phyloP scores from a whole-genome alignment of 2,888 invertebrate species.

The Gandaritis pyraliata region DNA sequence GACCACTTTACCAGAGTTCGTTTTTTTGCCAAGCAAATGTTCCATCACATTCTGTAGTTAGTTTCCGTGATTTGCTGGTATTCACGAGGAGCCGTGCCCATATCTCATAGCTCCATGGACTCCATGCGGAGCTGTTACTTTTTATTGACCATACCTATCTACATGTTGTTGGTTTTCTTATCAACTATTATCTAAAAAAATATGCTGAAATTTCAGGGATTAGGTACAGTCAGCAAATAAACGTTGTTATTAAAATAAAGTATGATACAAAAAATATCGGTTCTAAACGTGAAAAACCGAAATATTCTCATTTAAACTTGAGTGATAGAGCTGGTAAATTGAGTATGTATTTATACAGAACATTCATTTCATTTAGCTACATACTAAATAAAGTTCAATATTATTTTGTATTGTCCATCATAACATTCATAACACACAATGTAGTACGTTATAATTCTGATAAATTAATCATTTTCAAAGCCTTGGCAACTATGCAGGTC shows the following conservation, averaged over 20 bases:
- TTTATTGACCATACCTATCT: slow-evolving; percentile 68
- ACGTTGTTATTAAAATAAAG: background rate
- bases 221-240: slow-evolving; percentile 54
- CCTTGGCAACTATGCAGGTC: background rate
- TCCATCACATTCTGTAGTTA: slow-evolving; percentile 18
- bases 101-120: slow-evolving; percentile 19
- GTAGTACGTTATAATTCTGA: too few species aligned
- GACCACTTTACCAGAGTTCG: slow-evolving; percentile 10
- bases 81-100: slow-evolving; percentile 15
- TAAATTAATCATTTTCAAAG: too few species aligned
- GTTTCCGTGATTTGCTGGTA: slow-evolving; percentile 22
- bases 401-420: too few species aligned
- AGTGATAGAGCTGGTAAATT: too few species aligned
- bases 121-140: slow-evolving; percentile 53
- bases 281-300: too few species aligned
- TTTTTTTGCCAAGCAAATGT: slow-evolving; percentile 20
- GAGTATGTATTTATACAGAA: too few species aligned
- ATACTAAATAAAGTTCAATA: too few species aligned
- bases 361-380: too few species aligned
- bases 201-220: slow-evolving; percentile 62
- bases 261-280: too few species aligned
- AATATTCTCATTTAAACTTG: too few species aligned
- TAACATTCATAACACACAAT: too few species aligned
- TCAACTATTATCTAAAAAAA: slow-evolving; percentile 65
- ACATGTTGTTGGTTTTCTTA: slow-evolving; percentile 53